Evolutionary conservation across 2,888 invertebrate species (phyloP), one percentile per base, ranked within the genome.

Genomic region (Dioctria linearis): DNA sequence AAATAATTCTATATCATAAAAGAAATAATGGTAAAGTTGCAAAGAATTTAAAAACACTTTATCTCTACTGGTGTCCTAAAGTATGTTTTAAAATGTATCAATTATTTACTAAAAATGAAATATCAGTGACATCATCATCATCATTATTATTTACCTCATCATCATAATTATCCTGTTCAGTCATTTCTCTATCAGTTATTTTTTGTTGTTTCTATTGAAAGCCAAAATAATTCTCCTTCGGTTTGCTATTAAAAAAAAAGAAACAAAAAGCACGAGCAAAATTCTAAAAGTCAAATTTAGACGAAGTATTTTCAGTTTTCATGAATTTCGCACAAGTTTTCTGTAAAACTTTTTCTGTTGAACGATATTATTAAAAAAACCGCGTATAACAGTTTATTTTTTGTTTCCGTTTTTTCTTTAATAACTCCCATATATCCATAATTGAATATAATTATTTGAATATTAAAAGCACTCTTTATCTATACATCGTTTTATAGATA

Each of bases 161-260:
- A 86, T 88, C 88, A 86, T 88, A 88, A 87, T 88, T 88, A 85
- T 88, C 88, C 87, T 88, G 87, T 85, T 88, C 88, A 83, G 89
- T 85, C 88, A 88, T 88, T 86, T 81, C 80, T 78, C 76, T 76
- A 37, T 57, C 11, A 73, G 57, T 73, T 42, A 57, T 39, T 73
- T 69, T 51, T 73, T 42, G 73, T 43, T 73, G 73, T 57, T 25
- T 25, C 25, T 25, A 25, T 42, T 73, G 57, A 3, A 13, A 40
- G 13, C 59, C 42, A 42, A 73, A 73, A 42, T 3, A 54, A 54
- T n/a, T 8, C 54, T 54, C 69, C 37, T 25, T 25, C 2, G 49
- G 49, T 69, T 46, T 51, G 13, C 39, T 51, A 54, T 39, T 39
- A 40, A 65, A 42, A 65, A 25, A 25, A 25, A 25, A n/a, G n/a